phyloP scores from a whole-genome alignment of 2,797 vertebrate genomes.

The Phoeniculus purpureus region DNA sequence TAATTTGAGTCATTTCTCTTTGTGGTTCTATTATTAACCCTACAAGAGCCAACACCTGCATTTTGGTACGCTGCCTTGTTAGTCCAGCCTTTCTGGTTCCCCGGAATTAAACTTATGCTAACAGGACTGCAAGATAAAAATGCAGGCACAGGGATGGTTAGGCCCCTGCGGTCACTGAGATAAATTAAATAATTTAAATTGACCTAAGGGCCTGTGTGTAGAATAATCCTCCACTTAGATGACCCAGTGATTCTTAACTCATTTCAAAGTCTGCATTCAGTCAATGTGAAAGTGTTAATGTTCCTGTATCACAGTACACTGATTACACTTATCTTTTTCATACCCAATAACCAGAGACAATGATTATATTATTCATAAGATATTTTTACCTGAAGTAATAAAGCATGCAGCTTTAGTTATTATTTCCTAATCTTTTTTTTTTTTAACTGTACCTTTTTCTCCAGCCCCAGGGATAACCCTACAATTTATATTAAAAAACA shows the following conservation, averaged over 20 bases:
- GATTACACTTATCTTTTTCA: slow-evolving; percentile 73
- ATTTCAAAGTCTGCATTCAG: slow-evolving; percentile 64
- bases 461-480: slow-evolving; percentile 66
- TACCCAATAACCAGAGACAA: slow-evolving; percentile 77
- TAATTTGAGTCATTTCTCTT: slow-evolving; percentile 36
- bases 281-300: slow-evolving; percentile 69
- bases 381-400: slow-evolving; percentile 82
- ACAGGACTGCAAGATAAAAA: slow-evolving; percentile 67
- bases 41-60: background rate
- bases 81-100: slow-evolving; percentile 19
- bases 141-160: slow-evolving; percentile 38
- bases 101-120: slow-evolving; percentile 43
- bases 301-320: slow-evolving; percentile 59
- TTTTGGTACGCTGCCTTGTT: slow-evolving; percentile 11
- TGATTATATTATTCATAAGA: slow-evolving; percentile 82
- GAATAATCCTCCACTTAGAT: slow-evolving; percentile 74
- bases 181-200: slow-evolving; percentile 81
- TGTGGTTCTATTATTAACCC: slow-evolving; percentile 31
- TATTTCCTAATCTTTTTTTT: slow-evolving; percentile 77
- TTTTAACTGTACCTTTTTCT: slow-evolving; percentile 41
- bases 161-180: slow-evolving; percentile 67
- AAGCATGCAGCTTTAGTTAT: slow-evolving; percentile 76
- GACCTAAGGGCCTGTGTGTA: slow-evolving; percentile 73
- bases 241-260: slow-evolving; percentile 72
- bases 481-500: slow-evolving; percentile 77